Evolutionary conservation across 2,797 vertebrate genomes (phyloP), one percentile per base, ranked within the genome.

Genomic region (Bryconaethiops microstoma): DNA sequence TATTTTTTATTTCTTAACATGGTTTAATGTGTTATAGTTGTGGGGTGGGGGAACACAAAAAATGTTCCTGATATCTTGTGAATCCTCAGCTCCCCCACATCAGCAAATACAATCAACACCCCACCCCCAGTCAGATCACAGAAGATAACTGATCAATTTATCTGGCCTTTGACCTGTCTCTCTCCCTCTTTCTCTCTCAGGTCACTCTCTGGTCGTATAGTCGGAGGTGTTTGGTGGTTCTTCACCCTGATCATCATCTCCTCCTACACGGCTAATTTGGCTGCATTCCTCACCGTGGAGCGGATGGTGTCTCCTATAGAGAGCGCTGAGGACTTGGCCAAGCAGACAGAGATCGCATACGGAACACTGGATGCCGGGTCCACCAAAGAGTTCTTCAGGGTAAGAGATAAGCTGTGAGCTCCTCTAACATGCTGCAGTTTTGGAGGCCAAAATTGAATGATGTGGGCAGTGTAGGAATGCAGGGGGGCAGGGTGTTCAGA

Each of bases 241-340:
- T 99, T 99, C 92, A 99, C 98, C 0, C 96, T 99, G 81, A 99
- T 99, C 94, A 99, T 99, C 91, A 99, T 99, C 91, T 99, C 98
- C 39, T 99, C 98, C 73, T 99, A 99, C 86, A 99, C 98, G 40
- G 98, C 98, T 90, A 99, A 99, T 91, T 94, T 99, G 88, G 98
- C 98, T 83, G 98, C 98, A 82, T 99, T 99, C 94, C 96, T 99
- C 89, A 99, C 98, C 2, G 98, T 99, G 88, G 98, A 99, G 92
- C 90, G 98, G 89, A 99, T 99, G 98, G 98, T 99, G 85, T 99
- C 98, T 0, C 94, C 94, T 76, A 95, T 95, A 79, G 94, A 95
- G 89, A 95, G 94, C 17, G 93, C 94, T 1, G 97, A 99, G 93
- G 98, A 99, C 89, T 93, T 99, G 88, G 97, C 98, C 91, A 99